A percentile compares a stretch with the other conserved stretches of the same genome.
These are phyloP conservation scores for Zalophus californianus DNA, from an alignment of 2,797 vertebrate species.

Conservation along the genomic window DNA sequence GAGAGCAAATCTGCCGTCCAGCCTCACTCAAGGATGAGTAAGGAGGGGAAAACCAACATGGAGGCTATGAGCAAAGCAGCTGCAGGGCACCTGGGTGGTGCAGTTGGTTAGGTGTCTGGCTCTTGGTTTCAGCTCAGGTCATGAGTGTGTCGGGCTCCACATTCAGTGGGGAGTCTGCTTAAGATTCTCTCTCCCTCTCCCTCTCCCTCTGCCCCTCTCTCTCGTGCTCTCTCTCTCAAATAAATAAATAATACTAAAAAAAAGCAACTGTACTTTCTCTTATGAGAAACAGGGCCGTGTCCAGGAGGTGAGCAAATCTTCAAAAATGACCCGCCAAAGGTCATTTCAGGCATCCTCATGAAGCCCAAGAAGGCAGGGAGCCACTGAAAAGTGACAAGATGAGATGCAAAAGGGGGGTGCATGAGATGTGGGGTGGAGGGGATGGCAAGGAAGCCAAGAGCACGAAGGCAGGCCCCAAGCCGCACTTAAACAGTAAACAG, in stretches of 20 bases:
- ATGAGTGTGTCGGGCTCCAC: not conserved
- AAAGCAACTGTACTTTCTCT: not conserved
- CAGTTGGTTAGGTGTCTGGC: not conserved
- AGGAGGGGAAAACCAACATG: not conserved
- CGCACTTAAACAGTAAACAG: not conserved
- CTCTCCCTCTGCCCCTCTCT: not conserved
- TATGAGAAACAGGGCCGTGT: rapidly evolving
- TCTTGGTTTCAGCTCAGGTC: not conserved
- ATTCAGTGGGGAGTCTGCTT: not conserved
- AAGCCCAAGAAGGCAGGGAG: not conserved
- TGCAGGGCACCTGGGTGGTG: not conserved
- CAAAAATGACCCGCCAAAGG: rapidly evolving
- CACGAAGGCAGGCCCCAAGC: rapidly evolving
- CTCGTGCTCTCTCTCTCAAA: not conserved
- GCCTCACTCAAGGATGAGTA: not conserved
- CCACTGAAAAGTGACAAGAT: not conserved
- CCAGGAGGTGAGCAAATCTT: too few relatives aligned
- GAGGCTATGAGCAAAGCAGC: not conserved
- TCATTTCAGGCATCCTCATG: not conserved
- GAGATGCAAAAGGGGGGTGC: not conserved
- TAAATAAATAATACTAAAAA: rapidly evolving
- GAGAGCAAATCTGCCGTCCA: not conserved
- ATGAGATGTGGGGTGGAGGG: not conserved
- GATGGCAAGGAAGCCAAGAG: too few relatives aligned
- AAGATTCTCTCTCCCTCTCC: not conserved